Conservation (phyloP, 2,888 invertebrate species). For the Polymixis lichenea region DNA sequence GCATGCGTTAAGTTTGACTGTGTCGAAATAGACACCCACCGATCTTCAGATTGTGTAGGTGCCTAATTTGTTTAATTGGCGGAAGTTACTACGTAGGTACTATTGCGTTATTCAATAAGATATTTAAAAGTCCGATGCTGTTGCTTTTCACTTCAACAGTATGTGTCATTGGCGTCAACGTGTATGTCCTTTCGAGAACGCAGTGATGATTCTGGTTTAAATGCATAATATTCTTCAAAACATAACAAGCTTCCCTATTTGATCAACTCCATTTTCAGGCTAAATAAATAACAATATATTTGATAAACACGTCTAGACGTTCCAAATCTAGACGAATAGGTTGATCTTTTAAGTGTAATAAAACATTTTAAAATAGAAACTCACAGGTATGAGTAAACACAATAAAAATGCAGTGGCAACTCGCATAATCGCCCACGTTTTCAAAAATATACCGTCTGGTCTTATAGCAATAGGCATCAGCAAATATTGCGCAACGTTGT, state of each 20-base stretch:
- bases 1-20: conserved; percentile 16
- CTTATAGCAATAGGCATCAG: conserved; percentile 83
- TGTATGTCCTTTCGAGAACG: not conserved
- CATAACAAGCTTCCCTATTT: conserved; percentile 15
- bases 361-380: conserved; percentile 50
- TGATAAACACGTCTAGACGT: conserved; percentile 40
- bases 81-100: conserved; percentile 26
- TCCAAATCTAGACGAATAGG: conserved; percentile 22
- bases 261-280: conserved; percentile 17
- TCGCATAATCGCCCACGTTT: conserved; percentile 81
- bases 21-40: conserved; percentile 49
- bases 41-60: conserved; percentile 47
- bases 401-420: conserved; percentile 79
- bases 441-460: conserved; percentile 84
- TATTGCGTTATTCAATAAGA: conserved; percentile 6
- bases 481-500: conserved; percentile 79
- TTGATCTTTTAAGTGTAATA: conserved; percentile 17
- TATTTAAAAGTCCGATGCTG: not conserved
- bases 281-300: conserved; percentile 28
- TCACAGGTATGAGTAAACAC: conserved; percentile 84
- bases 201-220: not conserved
- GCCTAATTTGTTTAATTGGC: conserved; percentile 39
- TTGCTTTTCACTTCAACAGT: not conserved
- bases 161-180: not conserved
- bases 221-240: not conserved